Evolutionary conservation across 2,888 invertebrate species (phyloP).

Genomic region (Encarsia formosa): DNA sequence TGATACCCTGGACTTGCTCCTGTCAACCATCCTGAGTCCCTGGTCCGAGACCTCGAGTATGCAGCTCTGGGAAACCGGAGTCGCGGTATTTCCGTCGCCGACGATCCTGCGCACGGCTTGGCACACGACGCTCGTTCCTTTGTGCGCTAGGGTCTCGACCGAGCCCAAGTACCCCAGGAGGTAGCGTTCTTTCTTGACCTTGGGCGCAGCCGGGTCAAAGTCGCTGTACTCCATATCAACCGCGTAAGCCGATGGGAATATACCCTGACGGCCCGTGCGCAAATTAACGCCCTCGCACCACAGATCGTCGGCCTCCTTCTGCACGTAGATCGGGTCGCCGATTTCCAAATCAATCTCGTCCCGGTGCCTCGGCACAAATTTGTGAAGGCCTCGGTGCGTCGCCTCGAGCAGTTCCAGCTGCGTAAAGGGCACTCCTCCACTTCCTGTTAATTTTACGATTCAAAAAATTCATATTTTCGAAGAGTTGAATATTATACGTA

Average conservation of each 20-base stretch:
- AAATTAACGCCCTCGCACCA: constrained; percentile 99
- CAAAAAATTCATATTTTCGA: constrained; percentile 47
- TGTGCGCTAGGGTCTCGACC: constrained; percentile 92
- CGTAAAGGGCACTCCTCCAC: constrained; percentile 73
- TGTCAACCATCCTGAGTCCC: constrained; percentile 91
- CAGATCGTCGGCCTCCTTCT: constrained; percentile 92
- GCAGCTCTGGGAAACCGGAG: constrained; percentile 73
- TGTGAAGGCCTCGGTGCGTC: constrained; percentile 92
- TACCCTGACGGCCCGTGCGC: constrained; percentile 87
- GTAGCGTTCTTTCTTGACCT: constrained; percentile 82
- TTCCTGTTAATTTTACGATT: too few species aligned
- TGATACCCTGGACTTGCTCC: constrained; percentile 68
- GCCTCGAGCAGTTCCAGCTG: constrained; percentile 85
- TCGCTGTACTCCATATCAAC: constrained; percentile 96
- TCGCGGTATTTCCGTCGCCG: constrained; percentile 64
- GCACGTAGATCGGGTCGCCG: constrained; percentile 94
- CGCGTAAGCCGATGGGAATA: constrained; percentile 95
- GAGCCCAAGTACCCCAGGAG: constrained; percentile 92
- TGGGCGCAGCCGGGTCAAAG: constrained; percentile 82
- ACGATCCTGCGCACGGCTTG: constrained; percentile 87
- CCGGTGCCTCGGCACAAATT: constrained; percentile 90
- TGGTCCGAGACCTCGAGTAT: constrained; percentile 94
- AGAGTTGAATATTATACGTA: too few species aligned
- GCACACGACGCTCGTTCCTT: constrained; percentile 93
- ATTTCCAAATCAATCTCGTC: constrained; percentile 97